Percentiles rank a stretch among this genome's conserved stretches.
Evolutionary conservation across 2,888 invertebrate species (phyloP).

Genomic region (Melitaea athalia): DNA sequence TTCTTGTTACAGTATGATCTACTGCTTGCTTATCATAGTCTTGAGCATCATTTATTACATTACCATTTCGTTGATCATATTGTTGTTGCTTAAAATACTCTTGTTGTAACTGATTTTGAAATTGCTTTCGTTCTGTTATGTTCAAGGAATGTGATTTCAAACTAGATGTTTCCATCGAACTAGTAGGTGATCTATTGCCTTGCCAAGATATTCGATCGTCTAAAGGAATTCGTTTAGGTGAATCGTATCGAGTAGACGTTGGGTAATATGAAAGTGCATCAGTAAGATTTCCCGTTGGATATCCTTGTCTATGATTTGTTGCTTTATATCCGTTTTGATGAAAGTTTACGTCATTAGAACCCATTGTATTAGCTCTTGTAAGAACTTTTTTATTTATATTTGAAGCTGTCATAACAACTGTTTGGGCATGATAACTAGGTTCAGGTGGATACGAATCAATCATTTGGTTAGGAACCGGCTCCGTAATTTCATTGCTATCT

Average conservation of each 20-base stretch:
- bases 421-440: conserved; percentile 82
- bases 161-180: conserved; percentile 82
- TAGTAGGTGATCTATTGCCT: conserved; percentile 83
- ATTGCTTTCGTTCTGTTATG: conserved; percentile 79
- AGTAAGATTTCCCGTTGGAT: conserved; percentile 87
- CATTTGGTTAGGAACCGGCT: conserved; percentile 59
- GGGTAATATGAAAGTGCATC: conserved; percentile 93
- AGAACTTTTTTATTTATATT: conserved; percentile 74
- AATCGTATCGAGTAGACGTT: conserved; percentile 84
- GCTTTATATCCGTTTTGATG: conserved; percentile 86
- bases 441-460: conserved; percentile 79
- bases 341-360: conserved; percentile 76
- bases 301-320: conserved; percentile 85
- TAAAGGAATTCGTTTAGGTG: conserved; percentile 78
- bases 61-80: conserved; percentile 78
- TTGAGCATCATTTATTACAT: conserved; percentile 67
- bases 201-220: conserved; percentile 85
- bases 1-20: conserved; percentile 61
- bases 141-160: conserved; percentile 83
- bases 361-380: conserved; percentile 83
- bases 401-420: conserved; percentile 73
- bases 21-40: conserved; percentile 62
- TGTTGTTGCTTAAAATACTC: conserved; percentile 80
- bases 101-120: conserved; percentile 79
- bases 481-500: conserved; percentile 82